A percentile compares a stretch with the other conserved stretches of the same genome.
Conservation (phyloP, 2,888 invertebrate species). For the Ommatoiulus sabulosus region DNA sequence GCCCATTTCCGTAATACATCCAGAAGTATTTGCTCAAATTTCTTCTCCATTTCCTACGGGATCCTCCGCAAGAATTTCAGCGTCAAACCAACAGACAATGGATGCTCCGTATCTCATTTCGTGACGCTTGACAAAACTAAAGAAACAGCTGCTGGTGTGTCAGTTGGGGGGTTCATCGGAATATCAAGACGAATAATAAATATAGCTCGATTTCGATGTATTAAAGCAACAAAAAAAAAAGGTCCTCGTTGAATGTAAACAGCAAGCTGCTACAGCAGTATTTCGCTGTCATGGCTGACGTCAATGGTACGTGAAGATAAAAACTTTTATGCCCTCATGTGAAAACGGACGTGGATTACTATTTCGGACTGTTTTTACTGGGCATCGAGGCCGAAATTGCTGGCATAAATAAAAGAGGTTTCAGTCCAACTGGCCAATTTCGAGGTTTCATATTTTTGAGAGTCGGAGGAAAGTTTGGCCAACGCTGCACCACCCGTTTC, state of each 20-base stretch:
- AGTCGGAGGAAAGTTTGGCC: neutral
- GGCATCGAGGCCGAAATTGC: constrained; percentile 27
- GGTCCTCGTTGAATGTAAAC: neutral
- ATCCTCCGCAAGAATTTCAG: neutral
- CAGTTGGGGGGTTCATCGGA: constrained; percentile 38
- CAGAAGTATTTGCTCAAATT: neutral
- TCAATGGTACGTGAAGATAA: constrained; percentile 48
- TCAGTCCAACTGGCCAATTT: constrained; percentile 37
- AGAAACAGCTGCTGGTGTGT: constrained; percentile 51
- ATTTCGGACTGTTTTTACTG: constrained; percentile 47
- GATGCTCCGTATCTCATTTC: constrained; percentile 50
- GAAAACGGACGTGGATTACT: constrained; percentile 47
- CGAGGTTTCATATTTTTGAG: neutral
- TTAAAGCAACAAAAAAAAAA: constrained; percentile 8
- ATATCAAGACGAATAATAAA: constrained; percentile 48
- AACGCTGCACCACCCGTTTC: neutral
- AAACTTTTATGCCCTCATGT: constrained; percentile 44
- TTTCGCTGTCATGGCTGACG: constrained; percentile 11
- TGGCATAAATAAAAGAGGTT: neutral
- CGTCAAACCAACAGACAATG: constrained; percentile 32
- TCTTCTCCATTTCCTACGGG: neutral
- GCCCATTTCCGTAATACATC: neutral
- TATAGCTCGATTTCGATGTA: constrained; percentile 18
- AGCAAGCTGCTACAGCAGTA: constrained; percentile 29
- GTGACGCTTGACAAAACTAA: constrained; percentile 54